Evolutionary conservation across 37 sponge, comb jelly and placozoan genomes (phyloP).

Genomic region (Corticium candelabrum): DNA sequence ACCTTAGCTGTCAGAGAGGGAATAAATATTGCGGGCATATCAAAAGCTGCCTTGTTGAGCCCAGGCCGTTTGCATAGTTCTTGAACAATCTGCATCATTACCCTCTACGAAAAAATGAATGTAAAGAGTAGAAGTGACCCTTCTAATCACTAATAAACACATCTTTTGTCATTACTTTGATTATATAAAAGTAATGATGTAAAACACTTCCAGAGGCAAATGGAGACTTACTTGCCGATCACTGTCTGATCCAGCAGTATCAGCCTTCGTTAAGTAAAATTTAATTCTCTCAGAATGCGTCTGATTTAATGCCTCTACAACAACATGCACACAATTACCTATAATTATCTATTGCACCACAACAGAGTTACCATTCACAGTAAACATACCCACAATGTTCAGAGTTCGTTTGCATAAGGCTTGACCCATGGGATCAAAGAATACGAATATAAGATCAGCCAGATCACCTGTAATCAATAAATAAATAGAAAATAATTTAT

Average conservation of each 20-base stretch:
- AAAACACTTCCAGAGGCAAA: not conserved
- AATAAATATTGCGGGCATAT: conserved; percentile 69
- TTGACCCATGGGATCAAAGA: conserved; percentile 74
- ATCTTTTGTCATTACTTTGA: not conserved
- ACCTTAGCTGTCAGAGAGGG: conserved; percentile 51
- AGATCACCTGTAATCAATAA: conserved; percentile 15
- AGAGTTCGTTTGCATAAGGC: conserved; percentile 71
- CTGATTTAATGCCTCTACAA: conserved; percentile 30
- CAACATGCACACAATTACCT: not conserved
- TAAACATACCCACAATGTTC: conserved; percentile 66
- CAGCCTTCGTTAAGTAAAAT: conserved; percentile 63
- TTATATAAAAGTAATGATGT: too few species aligned
- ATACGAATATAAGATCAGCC: conserved; percentile 62
- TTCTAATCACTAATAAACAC: not conserved
- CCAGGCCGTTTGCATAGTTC: conserved; percentile 74
- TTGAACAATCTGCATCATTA: conserved; percentile 69
- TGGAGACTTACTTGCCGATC: conserved; percentile 39
- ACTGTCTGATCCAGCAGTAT: conserved; percentile 57
- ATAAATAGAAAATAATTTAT: not conserved
- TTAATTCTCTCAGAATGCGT: conserved; percentile 31
- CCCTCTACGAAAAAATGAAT: conserved; percentile 22
- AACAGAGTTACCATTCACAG: conserved; percentile 16
- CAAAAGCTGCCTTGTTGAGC: conserved; percentile 63
- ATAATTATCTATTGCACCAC: not conserved
- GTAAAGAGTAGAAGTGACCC: not conserved